Percentiles rank a stretch among this genome's conserved stretches.
Conservation (phyloP, 2,888 invertebrate species). For the Heliconius aoede region DNA sequence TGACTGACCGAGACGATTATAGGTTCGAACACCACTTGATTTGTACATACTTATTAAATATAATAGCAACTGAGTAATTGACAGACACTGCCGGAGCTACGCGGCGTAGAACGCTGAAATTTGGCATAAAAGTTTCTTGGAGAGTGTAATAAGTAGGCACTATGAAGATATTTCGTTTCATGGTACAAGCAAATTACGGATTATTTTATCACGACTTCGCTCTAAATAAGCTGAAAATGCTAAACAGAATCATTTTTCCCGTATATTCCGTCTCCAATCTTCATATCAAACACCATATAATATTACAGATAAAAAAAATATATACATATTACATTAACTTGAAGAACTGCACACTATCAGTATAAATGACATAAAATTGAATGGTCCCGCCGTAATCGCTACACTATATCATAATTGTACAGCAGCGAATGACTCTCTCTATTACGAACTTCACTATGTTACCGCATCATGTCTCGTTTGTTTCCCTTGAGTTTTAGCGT, state of each 20-base stretch:
- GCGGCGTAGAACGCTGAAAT: neutral
- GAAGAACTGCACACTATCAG: neutral
- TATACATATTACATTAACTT: no score
- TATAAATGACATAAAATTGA: conserved; percentile 4
- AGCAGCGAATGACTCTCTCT: conserved; percentile 16
- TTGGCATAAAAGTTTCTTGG: no score
- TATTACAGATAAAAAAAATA: neutral
- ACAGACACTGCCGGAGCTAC: neutral
- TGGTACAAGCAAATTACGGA: no score
- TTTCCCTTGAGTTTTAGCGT: neutral
- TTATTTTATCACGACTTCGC: no score
- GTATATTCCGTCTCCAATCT: no score
- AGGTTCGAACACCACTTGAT: neutral
- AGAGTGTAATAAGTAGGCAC: no score
- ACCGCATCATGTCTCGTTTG: conserved; percentile 10
- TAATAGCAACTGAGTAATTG: neutral
- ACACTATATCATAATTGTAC: conserved; percentile 4
- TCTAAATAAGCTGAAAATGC: no score
- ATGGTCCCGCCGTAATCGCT: neutral
- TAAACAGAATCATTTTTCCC: no score
- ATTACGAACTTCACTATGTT: neutral
- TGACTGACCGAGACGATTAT: neutral
- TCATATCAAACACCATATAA: no score
- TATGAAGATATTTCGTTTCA: no score
- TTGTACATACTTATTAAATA: neutral